Evolutionary conservation across 2,888 invertebrate species (phyloP).

Genomic region (Clistopyga incitator): DNA sequence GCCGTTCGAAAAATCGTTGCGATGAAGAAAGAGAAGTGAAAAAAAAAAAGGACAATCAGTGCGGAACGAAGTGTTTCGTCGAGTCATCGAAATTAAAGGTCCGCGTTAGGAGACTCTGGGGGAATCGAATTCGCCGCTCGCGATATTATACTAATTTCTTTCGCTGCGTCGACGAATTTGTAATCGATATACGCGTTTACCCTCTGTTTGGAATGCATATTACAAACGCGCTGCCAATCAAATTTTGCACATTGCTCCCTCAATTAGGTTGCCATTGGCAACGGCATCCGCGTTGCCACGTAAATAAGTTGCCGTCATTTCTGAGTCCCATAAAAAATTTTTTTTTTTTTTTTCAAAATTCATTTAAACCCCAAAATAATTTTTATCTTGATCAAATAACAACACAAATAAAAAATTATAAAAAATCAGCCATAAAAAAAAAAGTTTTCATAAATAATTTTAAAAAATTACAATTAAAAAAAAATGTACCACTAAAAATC

Average conservation of each 20-base stretch:
- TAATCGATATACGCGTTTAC: conserved; percentile 46
- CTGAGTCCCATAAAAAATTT: background rate
- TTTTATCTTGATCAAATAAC: too few relatives aligned
- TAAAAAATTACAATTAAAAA: background rate
- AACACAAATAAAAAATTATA: too few relatives aligned
- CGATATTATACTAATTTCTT: conserved; percentile 36
- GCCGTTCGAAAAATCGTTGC: background rate
- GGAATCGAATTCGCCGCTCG: conserved; percentile 44
- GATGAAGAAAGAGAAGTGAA: conserved; percentile 32
- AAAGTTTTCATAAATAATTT: too few relatives aligned
- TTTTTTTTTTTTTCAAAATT: background rate
- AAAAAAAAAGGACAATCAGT: conserved; percentile 26
- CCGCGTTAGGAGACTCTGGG: conserved; percentile 44
- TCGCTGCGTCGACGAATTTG: conserved; percentile 34
- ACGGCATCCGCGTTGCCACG: background rate
- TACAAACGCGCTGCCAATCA: background rate
- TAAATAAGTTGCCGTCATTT: background rate
- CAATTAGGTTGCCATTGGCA: conserved; percentile 1
- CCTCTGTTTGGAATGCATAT: background rate
- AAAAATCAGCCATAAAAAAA: background rate
- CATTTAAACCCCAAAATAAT: too few relatives aligned
- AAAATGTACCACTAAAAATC: background rate
- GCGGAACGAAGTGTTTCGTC: conserved; percentile 30
- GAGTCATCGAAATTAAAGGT: conserved; percentile 59
- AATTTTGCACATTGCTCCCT: conserved; percentile 10